A percentile compares a stretch with the other conserved stretches of the same genome.
Conservation (phyloP, 2,888 invertebrate genomes). For the Torymus aiolomorphi region DNA sequence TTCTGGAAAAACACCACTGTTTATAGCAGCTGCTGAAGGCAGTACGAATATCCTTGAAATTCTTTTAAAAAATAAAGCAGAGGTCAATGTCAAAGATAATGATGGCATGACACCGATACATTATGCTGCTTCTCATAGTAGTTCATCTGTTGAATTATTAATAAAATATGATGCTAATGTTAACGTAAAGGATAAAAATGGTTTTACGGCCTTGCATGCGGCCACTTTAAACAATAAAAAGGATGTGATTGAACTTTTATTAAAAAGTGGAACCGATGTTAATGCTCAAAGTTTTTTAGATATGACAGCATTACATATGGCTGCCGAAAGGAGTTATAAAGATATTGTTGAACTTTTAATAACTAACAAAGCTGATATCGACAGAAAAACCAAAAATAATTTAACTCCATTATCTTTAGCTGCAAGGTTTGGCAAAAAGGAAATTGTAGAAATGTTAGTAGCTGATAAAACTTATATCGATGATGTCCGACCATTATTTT, state of each 20-base stretch:
- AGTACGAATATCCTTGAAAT: neutral
- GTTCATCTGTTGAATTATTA: too few species aligned
- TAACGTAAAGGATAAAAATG: too few species aligned
- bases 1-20: neutral
- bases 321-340: constrained; percentile 45
- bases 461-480: too few species aligned
- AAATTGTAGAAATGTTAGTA: constrained; percentile 30
- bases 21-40: neutral
- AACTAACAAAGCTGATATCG: constrained; percentile 51
- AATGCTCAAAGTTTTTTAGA: neutral
- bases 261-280: constrained; percentile 2
- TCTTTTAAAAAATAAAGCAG: constrained; percentile 47
- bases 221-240: neutral
- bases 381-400: constrained; percentile 11
- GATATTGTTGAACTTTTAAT: constrained; percentile 20
- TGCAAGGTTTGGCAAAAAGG: constrained; percentile 38
- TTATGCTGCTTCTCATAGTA: too few species aligned
- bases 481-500: too few species aligned
- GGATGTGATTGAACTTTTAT: constrained; percentile 14
- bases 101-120: too few species aligned
- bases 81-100: constrained; percentile 37
- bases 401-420: constrained; percentile 59
- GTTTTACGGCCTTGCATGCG: too few species aligned
- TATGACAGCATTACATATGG: constrained; percentile 55
- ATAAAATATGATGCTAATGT: too few species aligned